Base-by-base conservation (phyloP, 1,140 invertebrate genomes). In the Zeugodacus cucurbitae region DNA sequence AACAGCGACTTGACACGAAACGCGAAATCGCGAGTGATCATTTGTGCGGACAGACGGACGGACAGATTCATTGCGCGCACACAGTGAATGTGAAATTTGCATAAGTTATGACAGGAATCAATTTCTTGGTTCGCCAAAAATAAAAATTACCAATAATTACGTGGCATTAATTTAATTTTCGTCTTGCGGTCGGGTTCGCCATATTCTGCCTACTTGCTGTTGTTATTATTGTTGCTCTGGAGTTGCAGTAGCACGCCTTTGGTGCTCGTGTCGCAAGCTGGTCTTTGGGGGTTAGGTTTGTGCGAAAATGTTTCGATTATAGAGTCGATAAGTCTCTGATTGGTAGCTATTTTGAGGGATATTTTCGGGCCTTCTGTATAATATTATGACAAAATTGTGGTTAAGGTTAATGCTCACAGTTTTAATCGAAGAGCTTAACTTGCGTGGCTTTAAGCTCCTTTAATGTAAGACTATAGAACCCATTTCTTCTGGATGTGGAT, bases 141-240 rank as follows among this genome's bases (percentile, higher is more conserved):
- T 88, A 88, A 88, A 74, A 88, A 88, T 88, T 88, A 88, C 67
- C 87, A 88, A 88, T 88, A 88, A 88, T 88, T 88, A 88, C 87
- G 37, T 54, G 62, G 64, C 87, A 88, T 88, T 88, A 88, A 88
- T 88, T 88, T 88, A 88, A 88, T 88, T 88, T 74, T 88, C 87
- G 87, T 67, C 82, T 57, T 29, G 67, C 67, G 17, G 67, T 74
- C 67, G 67, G 32, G 4, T 37, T 74, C 17, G 5, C 67, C 17
- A 37, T 20, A 32, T 67, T 54, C 48, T 54, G 0, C 58, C n/a
- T n/a, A 37, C 34, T 22, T 26, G n/a, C 5, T 32, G 32, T 74
- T 74, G 41, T 86, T 86, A n/a, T 86, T 26, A 8, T 48, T 86
- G 41, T 37, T 86, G 82, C 17, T 54, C 22, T 34, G 10, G 37